Base-by-base conservation (phyloP, 2,113 vertebrate species). In the Actinemys pallida region DNA sequence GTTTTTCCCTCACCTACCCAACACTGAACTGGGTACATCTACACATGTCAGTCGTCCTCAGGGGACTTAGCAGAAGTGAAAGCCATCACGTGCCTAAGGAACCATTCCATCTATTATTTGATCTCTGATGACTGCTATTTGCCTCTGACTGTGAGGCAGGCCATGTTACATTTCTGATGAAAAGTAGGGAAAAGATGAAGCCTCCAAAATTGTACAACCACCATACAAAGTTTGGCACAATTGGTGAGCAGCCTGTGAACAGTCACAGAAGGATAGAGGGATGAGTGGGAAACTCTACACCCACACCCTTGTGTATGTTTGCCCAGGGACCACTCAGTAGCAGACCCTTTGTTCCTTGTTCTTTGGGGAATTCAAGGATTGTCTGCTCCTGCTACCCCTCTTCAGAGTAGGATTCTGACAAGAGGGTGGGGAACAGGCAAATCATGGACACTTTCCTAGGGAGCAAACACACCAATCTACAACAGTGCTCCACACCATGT, bases 41-140 rank as follows among this genome's bases (percentile, higher is more conserved):
- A 59, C 65, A 35, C 7, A 53, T 87, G 88, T 96, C 92, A 94
- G 96, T 94, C 94, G 94, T 5, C 80, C 90, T 97, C 95, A 88
- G 89, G 92, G 29, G 85, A 81, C 83, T 88, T 54, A 86, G 89
- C 57, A 62, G 24, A 62, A 31, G 57, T 22, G 89, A 92, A 97
- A 95, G 81, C 90, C 90, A 96, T 93, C 93, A 91, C 89, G 93
- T 96, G 96, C 94, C 94, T 96, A 62, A 92, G 88, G 90, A 95
- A 92, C 94, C 90, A 90, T 35, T 86, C 90, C 86, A 79, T 49
- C 27, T 96, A 39, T 95, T 94, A 96, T 39, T n/a, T 72, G n/a
- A 72, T 39, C n/a, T 39, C 65, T 96, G 94, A 96, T 47, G 90
- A 88, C 84, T 84, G 93, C 53, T 1, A 29, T 5, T 54, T 94